Evolutionary conservation across 2,113 vertebrate species (phyloP).

Genomic region (Geococcyx californianus): DNA sequence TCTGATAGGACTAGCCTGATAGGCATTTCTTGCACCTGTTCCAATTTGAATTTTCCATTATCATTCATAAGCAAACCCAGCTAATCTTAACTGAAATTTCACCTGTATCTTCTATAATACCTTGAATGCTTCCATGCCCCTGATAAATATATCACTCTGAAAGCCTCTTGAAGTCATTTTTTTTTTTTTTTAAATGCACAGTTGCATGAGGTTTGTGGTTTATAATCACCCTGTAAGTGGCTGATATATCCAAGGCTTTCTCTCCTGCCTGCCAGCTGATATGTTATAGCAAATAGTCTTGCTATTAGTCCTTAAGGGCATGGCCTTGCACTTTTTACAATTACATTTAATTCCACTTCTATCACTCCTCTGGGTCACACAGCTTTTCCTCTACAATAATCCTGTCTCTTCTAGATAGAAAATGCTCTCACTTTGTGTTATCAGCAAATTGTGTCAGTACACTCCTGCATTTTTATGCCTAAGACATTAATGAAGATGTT

Average conservation of each 20-base stretch:
- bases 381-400: slow-evolving; percentile 53
- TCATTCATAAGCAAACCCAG: not conserved
- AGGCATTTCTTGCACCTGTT: not conserved
- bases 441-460: slow-evolving; percentile 39
- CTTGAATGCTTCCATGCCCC: not conserved
- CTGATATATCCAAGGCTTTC: not conserved
- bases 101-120: not conserved
- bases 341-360: slow-evolving; percentile 54
- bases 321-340: slow-evolving; percentile 44
- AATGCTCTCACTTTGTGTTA: slow-evolving; percentile 17
- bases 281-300: not conserved
- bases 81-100: not conserved
- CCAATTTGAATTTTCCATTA: not conserved
- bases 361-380: slow-evolving; percentile 51
- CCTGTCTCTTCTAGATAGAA: slow-evolving; percentile 31
- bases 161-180: not conserved
- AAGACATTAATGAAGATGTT: slow-evolving; percentile 19
- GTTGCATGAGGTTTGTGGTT: not conserved
- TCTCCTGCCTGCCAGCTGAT: not conserved
- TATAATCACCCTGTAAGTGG: not conserved
- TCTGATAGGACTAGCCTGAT: not conserved
- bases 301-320: slow-evolving; percentile 39
- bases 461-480: slow-evolving; percentile 16
- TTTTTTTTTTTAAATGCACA: slow-evolving; percentile 5
- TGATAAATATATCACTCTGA: not conserved